Evolutionary conservation across 2,888 invertebrate species (phyloP).

Genomic region (Hyles lineata): DNA sequence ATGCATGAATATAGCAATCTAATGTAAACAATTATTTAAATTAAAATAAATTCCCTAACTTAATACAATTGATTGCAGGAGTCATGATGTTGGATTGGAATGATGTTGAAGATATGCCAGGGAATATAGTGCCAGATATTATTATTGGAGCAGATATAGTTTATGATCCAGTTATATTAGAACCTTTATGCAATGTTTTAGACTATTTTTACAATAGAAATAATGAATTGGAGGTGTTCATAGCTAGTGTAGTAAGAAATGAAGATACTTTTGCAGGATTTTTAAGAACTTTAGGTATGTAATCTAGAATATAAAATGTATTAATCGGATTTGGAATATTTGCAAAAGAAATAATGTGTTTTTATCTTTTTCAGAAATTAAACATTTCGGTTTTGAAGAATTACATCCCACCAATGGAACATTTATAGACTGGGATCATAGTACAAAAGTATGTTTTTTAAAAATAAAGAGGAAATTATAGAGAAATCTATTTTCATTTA

Average conservation of each 20-base stretch:
- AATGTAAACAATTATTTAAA: not conserved
- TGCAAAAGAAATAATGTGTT: constrained; percentile 20
- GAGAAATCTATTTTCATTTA: not conserved
- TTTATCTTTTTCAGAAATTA: constrained; percentile 56
- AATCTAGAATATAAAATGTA: not conserved
- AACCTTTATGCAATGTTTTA: constrained; percentile 64
- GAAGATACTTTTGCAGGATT: constrained; percentile 86
- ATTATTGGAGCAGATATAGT: constrained; percentile 77
- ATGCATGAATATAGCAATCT: not conserved
- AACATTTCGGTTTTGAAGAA: constrained; percentile 48
- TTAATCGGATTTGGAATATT: constrained; percentile 18
- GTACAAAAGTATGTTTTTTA: constrained; percentile 57
- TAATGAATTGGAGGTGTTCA: constrained; percentile 60
- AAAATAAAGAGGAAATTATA: constrained; percentile 52
- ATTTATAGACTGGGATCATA: constrained; percentile 63
- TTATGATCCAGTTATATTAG: constrained; percentile 72
- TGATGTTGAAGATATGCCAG: constrained; percentile 49
- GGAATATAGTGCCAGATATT: constrained; percentile 63
- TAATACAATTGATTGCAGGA: constrained; percentile 52
- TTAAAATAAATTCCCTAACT: not conserved
- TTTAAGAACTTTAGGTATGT: constrained; percentile 80
- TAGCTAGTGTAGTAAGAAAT: constrained; percentile 85
- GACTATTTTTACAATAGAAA: constrained; percentile 60
- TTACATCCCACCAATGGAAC: constrained; percentile 46
- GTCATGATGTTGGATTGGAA: constrained; percentile 70